Base-by-base conservation (phyloP, 1,140 invertebrate genomes). In the Drosophila azteca region DNA sequence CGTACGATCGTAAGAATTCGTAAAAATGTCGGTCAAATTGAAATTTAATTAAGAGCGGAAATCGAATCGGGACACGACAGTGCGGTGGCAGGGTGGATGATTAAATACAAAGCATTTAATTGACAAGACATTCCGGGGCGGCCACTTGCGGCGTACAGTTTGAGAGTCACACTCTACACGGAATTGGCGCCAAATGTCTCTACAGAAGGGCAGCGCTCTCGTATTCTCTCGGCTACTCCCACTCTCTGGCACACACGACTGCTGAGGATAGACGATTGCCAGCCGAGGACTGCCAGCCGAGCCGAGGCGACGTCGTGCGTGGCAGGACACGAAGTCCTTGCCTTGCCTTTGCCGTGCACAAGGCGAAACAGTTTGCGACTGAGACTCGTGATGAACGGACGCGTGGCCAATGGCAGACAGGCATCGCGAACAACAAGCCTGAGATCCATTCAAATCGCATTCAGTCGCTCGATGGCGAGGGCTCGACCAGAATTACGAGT, bases 371-470 rank as follows among this genome's bases (percentile, higher is more conserved):
- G 83, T 87, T 88, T 87, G 83, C 83, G 83, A 87, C 79, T 69
- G 85, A 82, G 67, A 88, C 83, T 87, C 83, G 83, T 87, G 61
- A 77, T 76, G 83, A 88, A 88, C 83, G 71, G 83, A 79, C 71
- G 64, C 79, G 79, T 83, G 83, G 79, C 82, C 83, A 87, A 87
- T 87, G 50, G 79, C 83, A 87, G 75, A 61, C 74, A 75, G 66
- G 65, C 78, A 62, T 57, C 67, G 72, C 55, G 24, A 74, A 24
- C 24, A 44, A 43, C 39, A 39, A 29, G 35, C 39, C 22, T 43
- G 54, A 51, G 54, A 68, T 55, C 66, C 52, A 74, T 64, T 64
- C 69, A 62, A 51, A 67, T 51, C 50, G 66, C 66, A 55, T 67
- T 62, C 39, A 29, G 31, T 50, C 41, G 31, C 64, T 57, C 69